Percentiles rank a stretch among this genome's conserved stretches.
Evolutionary conservation across 2,888 invertebrate genomes (phyloP).

Genomic region (Suillia variegata): DNA sequence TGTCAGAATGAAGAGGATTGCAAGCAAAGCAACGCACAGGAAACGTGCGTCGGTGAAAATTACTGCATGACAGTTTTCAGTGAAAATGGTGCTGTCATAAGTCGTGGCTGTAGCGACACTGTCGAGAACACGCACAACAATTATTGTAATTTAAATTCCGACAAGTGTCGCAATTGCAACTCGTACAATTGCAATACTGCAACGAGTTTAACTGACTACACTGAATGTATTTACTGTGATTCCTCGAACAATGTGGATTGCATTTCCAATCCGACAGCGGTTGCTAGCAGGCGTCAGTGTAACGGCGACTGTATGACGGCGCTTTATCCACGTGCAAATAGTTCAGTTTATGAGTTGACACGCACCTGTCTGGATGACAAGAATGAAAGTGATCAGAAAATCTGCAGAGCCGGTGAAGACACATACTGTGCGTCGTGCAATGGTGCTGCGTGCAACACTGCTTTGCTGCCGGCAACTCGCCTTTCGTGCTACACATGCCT

Average conservation of each 20-base stretch:
- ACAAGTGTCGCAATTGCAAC: conserved; percentile 49
- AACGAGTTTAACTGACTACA: conserved; percentile 31
- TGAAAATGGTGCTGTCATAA: conserved; percentile 30
- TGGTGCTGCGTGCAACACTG: conserved; percentile 38
- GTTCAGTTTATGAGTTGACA: conserved; percentile 32
- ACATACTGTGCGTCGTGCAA: conserved; percentile 39
- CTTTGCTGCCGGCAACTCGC: conserved; percentile 23
- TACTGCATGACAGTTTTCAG: conserved; percentile 52
- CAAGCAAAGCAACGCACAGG: background rate
- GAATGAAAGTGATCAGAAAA: conserved; percentile 39
- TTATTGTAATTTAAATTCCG: conserved; percentile 43
- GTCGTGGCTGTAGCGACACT: conserved; percentile 47
- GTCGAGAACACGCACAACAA: conserved; percentile 36
- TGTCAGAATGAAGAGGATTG: conserved; percentile 37
- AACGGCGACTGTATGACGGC: conserved; percentile 50
- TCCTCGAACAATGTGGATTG: conserved; percentile 36
- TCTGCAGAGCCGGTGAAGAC: conserved; percentile 31
- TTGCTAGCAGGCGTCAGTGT: conserved; percentile 40
- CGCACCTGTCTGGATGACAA: conserved; percentile 54
- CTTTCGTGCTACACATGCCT: conserved; percentile 41
- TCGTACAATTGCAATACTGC: conserved; percentile 52
- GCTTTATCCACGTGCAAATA: conserved; percentile 23
- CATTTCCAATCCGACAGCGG: conserved; percentile 25
- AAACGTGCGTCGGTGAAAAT: conserved; percentile 31
- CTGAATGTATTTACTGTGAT: conserved; percentile 49